Percentiles rank a stretch among this genome's conserved stretches.
These are phyloP conservation scores for Vireo altiloquus DNA, from an alignment of 2,113 vertebrate genomes.

Conservation along the genomic window DNA sequence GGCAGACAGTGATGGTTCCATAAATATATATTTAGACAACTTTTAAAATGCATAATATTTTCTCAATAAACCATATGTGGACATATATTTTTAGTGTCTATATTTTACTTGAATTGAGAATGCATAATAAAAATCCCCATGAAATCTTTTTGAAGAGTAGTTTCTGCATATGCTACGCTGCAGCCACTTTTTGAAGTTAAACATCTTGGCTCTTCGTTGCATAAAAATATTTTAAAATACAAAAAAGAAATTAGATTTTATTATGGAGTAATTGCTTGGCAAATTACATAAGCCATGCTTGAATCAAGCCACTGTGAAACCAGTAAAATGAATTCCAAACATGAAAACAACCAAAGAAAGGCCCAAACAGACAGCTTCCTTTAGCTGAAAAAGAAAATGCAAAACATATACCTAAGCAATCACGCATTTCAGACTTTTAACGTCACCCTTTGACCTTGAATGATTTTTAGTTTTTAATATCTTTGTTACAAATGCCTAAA, in stretches of 20 bases:
- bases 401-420: conserved; percentile 48
- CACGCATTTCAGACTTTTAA: conserved; percentile 24
- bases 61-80: conserved; percentile 67
- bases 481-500: conserved; percentile 65
- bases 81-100: conserved; percentile 64
- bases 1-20: conserved; percentile 28
- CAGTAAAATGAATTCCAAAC: conserved; percentile 45
- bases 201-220: conserved; percentile 31
- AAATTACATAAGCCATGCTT: conserved; percentile 62
- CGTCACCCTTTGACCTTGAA: conserved; percentile 50
- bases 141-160: conserved; percentile 44
- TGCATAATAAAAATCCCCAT: conserved; percentile 38
- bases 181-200: conserved; percentile 48
- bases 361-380: background rate
- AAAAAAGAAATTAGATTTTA: conserved; percentile 65
- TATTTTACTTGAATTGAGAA: conserved; percentile 58
- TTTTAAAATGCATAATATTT: conserved; percentile 69
- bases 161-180: conserved; percentile 41
- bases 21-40: conserved; percentile 63
- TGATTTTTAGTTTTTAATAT: conserved; percentile 42
- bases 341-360: conserved; percentile 28
- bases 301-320: conserved; percentile 61
- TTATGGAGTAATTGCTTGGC: conserved; percentile 63
- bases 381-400: conserved; percentile 8
- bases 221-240: conserved; percentile 64